Evolutionary conservation across 2,888 invertebrate species (phyloP), one percentile per base, ranked within the genome.

Genomic region (Drosophila kuntzei): DNA sequence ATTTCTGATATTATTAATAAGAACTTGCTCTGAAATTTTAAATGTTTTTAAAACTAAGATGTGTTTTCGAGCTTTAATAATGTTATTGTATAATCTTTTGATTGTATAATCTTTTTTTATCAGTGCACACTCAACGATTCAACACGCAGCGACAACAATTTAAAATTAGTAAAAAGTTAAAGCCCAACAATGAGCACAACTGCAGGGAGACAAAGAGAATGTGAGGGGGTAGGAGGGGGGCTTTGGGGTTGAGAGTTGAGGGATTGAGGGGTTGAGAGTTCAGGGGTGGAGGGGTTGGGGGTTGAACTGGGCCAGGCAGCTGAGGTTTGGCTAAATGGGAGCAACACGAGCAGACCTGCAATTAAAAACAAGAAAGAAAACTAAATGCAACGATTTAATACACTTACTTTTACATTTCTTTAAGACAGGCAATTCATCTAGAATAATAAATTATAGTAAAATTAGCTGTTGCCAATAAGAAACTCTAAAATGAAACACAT

Each of bases 131-230:
- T 47, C 9, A 22, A 51, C 27, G 46, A 25, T 3, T 32, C 49
- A 44, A 60, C 44, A 51, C 64, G 41, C 46, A 62, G 34, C 65
- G 59, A 68, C 51, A 69, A 76, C 81, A 76, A 80, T 81, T 81
- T 84, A 81, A 87, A 87, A 87, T 84, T 78, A 78, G 85, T 87
- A 66, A 72, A 55, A 80, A 71, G 76, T 82, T 87, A 81, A 82
- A 80, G 81, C 72, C 50, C 46, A 50, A 63, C 68, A 71, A 54
- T 36, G 50, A 50, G 62, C 36, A 57, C 53, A 76, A 64, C 49
- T 36, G 58, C 46, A 55, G 44, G 11, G 3, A 44, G 54, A 22
- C 32, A 46, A 44, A 16, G 27, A 20, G 39, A 1, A 18, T 20
- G 14, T 8, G 29, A 18, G 27, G 37, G 3, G 25, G 25, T 5